Percentiles rank a stretch among this genome's conserved stretches.
These are phyloP conservation scores for honey bee (Apis mellifera) DNA, from an alignment of 1,140 invertebrate genomes.

Conservation along the genomic window Amel_HAv3.1 CM009931.2:15147001-15147500, in stretches of 20 bases:
- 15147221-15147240: conserved; percentile 41
- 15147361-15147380: conserved; percentile 10
- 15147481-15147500: conserved; percentile 21
- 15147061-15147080: conserved; percentile 29
- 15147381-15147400: neutral
- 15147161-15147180: conserved; percentile 64
- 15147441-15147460: conserved; percentile 10
- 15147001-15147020: conserved; percentile 48
- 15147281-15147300: conserved; percentile 51
- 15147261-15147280: conserved; percentile 64
- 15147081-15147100: conserved; percentile 43
- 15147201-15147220: conserved; percentile 44
- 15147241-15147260: conserved; percentile 58
- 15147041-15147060: conserved; percentile 5
- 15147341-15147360: conserved; percentile 25
- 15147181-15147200: conserved; percentile 58
- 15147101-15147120: conserved; percentile 18
- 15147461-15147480: neutral
- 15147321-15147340: conserved; percentile 11
- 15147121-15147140: conserved; percentile 32
- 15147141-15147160: conserved; percentile 15
- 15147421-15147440: conserved; percentile 5
- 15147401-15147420: conserved; percentile 3
- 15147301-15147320: conserved; percentile 10
- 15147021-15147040: conserved; percentile 29